Conservation (phyloP, 2,113 vertebrate species). For the Vanacampus margaritifer region DNA sequence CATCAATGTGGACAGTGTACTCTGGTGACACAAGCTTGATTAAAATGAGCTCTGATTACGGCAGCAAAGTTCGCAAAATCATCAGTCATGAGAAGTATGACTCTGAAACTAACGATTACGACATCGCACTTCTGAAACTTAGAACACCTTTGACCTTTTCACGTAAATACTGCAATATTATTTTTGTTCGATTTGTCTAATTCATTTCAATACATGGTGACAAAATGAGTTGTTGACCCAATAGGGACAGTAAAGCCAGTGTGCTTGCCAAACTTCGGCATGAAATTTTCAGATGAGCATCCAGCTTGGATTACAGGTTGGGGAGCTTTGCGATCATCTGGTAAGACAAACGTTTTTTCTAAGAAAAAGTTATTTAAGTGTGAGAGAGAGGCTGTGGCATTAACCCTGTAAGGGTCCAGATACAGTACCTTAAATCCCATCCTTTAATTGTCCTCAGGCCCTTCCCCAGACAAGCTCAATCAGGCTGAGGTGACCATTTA, state of each 20-base stretch:
- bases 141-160: conserved; percentile 33
- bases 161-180: conserved; percentile 36
- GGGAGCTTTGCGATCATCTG: conserved; percentile 39
- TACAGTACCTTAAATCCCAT: background rate
- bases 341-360: conserved; percentile 17
- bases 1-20: conserved; percentile 38
- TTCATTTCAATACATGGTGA: background rate
- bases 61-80: conserved; percentile 38
- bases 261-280: conserved; percentile 64
- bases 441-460: conserved; percentile 59
- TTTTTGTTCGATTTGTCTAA: background rate
- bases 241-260: conserved; percentile 59
- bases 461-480: conserved; percentile 67
- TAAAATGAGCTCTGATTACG: fast-evolving
- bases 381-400: background rate
- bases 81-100: conserved; percentile 54
- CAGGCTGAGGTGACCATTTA: conserved; percentile 76
- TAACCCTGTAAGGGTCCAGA: background rate
- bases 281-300: conserved; percentile 30
- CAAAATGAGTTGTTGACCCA: background rate
- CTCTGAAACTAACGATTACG: conserved; percentile 28
- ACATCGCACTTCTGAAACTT: conserved; percentile 71
- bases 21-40: conserved; percentile 38
- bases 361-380: background rate
- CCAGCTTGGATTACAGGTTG: conserved; percentile 68